Evolutionary conservation across 2,113 vertebrate species (phyloP).

Genomic region (Plestiodon gilberti): DNA sequence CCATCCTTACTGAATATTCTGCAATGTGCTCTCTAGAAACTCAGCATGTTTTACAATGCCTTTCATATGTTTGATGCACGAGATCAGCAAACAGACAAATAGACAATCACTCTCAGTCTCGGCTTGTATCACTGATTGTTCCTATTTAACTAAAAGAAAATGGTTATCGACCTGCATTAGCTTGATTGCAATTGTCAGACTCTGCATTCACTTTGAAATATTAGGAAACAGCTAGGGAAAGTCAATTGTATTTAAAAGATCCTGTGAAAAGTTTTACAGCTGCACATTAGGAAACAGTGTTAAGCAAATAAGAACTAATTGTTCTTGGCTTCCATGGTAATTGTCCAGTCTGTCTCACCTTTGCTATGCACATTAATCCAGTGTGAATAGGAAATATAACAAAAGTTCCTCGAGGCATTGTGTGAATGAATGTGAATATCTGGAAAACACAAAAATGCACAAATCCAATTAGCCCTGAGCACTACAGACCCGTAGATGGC

Average conservation of each 20-base stretch:
- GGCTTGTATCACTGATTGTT: conserved; percentile 64
- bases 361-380: conserved; percentile 63
- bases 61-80: not conserved
- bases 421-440: not conserved
- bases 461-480: not conserved
- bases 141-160: conserved; percentile 79
- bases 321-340: conserved; percentile 66
- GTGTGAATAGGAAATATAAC: conserved; percentile 63
- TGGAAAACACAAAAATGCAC: not conserved
- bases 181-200: conserved; percentile 72
- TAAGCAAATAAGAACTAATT: conserved; percentile 78
- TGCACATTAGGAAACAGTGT: conserved; percentile 61
- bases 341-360: conserved; percentile 53
- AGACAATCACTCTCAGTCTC: conserved; percentile 44
- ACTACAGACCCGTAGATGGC: not conserved
- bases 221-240: conserved; percentile 71
- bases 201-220: conserved; percentile 72
- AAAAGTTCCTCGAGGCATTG: conserved; percentile 39
- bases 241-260: conserved; percentile 76
- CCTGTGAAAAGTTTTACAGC: conserved; percentile 74
- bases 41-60: not conserved
- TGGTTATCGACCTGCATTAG: conserved; percentile 74
- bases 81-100: conserved; percentile 48
- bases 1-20: not conserved
- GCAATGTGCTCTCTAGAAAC: not conserved